Evolutionary conservation across 2,113 vertebrate genomes (phyloP).

Genomic region (Gila orcuttii): DNA sequence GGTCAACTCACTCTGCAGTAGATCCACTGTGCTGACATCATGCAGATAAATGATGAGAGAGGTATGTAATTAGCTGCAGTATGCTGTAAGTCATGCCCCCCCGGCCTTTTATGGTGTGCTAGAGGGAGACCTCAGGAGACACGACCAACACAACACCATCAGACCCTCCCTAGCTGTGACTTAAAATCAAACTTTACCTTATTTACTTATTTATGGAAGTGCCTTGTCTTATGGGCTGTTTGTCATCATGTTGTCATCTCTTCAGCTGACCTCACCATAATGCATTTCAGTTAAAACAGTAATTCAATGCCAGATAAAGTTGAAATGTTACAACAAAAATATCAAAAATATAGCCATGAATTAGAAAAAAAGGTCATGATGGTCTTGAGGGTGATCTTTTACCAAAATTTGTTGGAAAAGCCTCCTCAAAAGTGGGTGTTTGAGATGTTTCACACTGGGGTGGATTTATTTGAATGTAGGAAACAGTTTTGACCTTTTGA

Average conservation of each 20-base stretch:
- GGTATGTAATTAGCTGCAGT: conserved; percentile 36
- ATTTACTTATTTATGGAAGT: neutral
- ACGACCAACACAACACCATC: neutral
- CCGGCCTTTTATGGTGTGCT: conserved; percentile 12
- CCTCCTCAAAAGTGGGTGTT: too few species aligned
- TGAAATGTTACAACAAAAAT: too few species aligned
- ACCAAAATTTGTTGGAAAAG: too few species aligned
- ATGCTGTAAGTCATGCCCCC: neutral
- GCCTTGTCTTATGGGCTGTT: neutral
- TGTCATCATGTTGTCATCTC: neutral
- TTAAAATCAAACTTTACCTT: neutral
- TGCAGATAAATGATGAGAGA: conserved; percentile 22
- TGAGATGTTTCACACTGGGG: too few species aligned
- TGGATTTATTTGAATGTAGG: too few species aligned
- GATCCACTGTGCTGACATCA: conserved; percentile 23
- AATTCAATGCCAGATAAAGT: too few species aligned
- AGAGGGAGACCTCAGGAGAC: conserved; percentile 9
- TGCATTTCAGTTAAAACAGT: too few species aligned
- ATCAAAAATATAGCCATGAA: too few species aligned
- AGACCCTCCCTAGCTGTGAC: neutral
- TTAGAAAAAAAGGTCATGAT: too few species aligned
- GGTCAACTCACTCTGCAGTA: conserved; percentile 21
- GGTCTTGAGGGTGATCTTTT: too few species aligned
- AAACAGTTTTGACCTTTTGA: too few species aligned
- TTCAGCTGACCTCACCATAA: neutral